Evolutionary conservation across 2,888 invertebrate genomes (phyloP).

Genomic region (Melinopterus prodromus): DNA sequence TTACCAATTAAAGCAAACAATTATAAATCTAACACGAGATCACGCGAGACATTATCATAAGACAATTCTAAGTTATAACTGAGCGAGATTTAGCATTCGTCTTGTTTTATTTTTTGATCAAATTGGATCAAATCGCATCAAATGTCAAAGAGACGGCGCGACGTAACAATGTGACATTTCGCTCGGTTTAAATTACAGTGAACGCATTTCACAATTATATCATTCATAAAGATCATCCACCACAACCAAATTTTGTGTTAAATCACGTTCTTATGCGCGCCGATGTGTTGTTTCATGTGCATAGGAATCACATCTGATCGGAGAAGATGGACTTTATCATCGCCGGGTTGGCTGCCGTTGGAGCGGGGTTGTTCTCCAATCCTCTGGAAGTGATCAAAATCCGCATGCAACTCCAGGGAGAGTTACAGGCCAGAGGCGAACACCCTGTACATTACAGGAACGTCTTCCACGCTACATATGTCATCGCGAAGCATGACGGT

Average conservation of each 20-base stretch:
- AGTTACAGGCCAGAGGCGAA: constrained; percentile 76
- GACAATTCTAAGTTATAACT: too few species aligned
- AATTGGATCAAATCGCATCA: background rate
- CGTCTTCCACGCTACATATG: constrained; percentile 78
- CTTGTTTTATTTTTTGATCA: too few species aligned
- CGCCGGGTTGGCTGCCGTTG: constrained; percentile 81
- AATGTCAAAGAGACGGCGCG: background rate
- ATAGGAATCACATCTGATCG: constrained; percentile 30
- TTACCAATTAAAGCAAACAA: too few species aligned
- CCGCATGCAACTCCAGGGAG: constrained; percentile 87
- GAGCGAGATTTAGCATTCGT: background rate
- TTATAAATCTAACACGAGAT: too few species aligned
- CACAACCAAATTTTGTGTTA: background rate
- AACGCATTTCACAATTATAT: background rate
- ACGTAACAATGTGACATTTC: background rate
- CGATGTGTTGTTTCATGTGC: background rate
- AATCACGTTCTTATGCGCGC: background rate
- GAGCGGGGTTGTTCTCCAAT: constrained; percentile 87
- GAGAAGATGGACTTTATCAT: constrained; percentile 73
- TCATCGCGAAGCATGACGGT: constrained; percentile 83
- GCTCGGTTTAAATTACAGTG: background rate
- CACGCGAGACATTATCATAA: too few species aligned
- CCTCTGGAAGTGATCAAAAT: constrained; percentile 90
- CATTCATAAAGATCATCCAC: constrained; percentile 4
- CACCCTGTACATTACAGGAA: constrained; percentile 78